Evolutionary conservation across 2,797 vertebrate genomes (phyloP).

Genomic region (Fistularia commersonii): DNA sequence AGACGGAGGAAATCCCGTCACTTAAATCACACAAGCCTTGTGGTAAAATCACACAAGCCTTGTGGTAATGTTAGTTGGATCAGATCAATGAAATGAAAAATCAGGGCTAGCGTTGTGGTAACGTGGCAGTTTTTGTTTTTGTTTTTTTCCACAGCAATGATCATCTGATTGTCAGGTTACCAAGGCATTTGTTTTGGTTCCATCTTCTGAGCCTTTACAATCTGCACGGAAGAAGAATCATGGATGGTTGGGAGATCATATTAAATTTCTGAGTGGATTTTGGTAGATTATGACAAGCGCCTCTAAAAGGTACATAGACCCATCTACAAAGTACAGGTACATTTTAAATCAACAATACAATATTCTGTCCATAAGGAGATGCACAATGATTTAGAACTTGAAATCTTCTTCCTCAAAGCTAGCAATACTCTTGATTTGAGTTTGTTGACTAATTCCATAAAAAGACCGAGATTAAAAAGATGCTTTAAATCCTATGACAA

Average conservation of each 20-base stretch:
- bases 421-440: neutral
- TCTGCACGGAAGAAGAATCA: constrained; percentile 1
- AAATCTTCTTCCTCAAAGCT: too few species aligned
- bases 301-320: too few species aligned
- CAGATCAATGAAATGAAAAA: constrained; percentile 60
- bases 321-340: neutral
- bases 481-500: too few species aligned
- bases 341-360: too few species aligned
- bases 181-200: constrained; percentile 65
- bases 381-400: neutral
- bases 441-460: constrained; percentile 1
- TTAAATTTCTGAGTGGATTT: constrained; percentile 10
- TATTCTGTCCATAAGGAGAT: too few species aligned
- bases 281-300: too few species aligned
- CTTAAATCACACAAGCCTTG: constrained; percentile 23
- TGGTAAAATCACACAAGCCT: constrained; percentile 44
- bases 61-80: constrained; percentile 66
- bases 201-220: constrained; percentile 24
- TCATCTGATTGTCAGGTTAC: constrained; percentile 48
- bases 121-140: constrained; percentile 43
- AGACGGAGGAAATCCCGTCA: constrained; percentile 43
- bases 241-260: constrained; percentile 6
- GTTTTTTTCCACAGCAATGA: constrained; percentile 40
- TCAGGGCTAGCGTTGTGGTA: constrained; percentile 62
- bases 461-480: neutral